These are phyloP conservation scores for Rhadina sibilatrix DNA, from an alignment of 2,113 vertebrate species.

Conservation along the genomic window DNA sequence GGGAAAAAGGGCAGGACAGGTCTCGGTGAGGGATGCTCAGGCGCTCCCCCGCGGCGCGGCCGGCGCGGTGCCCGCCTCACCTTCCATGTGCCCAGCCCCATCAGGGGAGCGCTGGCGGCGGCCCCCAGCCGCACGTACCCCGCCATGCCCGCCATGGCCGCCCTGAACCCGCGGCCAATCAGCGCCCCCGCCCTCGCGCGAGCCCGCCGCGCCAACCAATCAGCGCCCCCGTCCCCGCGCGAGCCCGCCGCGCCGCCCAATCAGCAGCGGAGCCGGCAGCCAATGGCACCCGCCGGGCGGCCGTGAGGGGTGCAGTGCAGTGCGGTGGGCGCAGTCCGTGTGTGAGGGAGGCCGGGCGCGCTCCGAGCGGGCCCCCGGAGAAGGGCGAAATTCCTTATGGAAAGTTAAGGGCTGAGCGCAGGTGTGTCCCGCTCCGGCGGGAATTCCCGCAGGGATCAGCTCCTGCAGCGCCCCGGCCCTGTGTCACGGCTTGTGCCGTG, in stretches of 20 bases:
- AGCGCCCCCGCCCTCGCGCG: no score
- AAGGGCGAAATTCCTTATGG: not conserved
- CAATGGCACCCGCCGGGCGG: fast-evolving
- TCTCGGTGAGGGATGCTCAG: fast-evolving
- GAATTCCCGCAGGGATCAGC: not conserved
- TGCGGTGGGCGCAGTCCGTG: fast-evolving
- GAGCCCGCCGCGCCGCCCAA: not conserved
- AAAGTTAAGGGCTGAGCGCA: no score
- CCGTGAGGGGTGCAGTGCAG: fast-evolving
- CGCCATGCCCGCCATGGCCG: slow-evolving; percentile 48
- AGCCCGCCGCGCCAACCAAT: not conserved
- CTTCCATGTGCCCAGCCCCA: slow-evolving; percentile 91
- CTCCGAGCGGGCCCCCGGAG: fast-evolving
- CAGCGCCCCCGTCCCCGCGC: fast-evolving
- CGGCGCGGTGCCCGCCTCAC: slow-evolving; percentile 28
- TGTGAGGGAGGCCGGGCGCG: fast-evolving
- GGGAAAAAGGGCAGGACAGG: fast-evolving
- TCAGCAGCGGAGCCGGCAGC: not conserved
- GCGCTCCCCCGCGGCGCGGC: not conserved
- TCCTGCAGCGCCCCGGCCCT: not conserved
- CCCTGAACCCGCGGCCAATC: not conserved
- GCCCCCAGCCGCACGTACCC: slow-evolving; percentile 56
- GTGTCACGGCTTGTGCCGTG: fast-evolving
- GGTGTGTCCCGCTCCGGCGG: fast-evolving
- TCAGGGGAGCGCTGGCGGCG: slow-evolving; percentile 70